phyloP scores from a whole-genome alignment of 2,113 vertebrate genomes.

The Morone chrysops region DNA sequence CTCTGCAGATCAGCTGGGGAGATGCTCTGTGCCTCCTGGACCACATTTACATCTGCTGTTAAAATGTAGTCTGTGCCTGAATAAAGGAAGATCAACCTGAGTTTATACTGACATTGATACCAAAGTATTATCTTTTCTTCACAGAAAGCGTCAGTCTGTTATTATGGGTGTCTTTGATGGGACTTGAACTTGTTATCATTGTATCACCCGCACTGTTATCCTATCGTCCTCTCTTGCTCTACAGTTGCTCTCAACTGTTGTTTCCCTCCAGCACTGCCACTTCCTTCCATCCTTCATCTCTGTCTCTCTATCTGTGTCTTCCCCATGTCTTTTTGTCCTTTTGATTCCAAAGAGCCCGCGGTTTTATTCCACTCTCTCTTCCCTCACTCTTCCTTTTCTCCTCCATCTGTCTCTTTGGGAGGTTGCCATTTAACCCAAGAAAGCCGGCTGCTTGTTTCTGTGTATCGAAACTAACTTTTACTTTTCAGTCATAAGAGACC shows the following conservation, averaged over 20 bases:
- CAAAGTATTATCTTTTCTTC: background rate
- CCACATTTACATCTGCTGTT: background rate
- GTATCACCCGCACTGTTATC: background rate
- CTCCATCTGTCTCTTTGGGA: conserved; percentile 65
- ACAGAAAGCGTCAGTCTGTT: background rate
- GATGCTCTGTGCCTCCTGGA: background rate
- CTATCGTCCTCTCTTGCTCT: background rate
- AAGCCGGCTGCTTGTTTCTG: conserved; percentile 20
- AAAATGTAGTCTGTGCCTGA: background rate
- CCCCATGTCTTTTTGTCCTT: background rate
- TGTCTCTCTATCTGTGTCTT: background rate
- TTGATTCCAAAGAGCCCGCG: conserved; percentile 55
- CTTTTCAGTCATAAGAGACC: background rate
- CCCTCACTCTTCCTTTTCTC: background rate
- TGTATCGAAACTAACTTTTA: background rate
- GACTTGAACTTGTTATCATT: background rate
- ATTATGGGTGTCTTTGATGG: background rate
- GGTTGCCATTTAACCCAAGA: conserved; percentile 33
- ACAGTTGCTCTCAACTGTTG: background rate
- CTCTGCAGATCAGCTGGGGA: conserved; percentile 8
- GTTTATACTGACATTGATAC: background rate
- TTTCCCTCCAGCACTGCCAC: background rate
- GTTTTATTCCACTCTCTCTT: conserved; percentile 59
- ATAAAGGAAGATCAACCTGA: background rate
- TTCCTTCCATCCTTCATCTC: conserved; percentile 13